Percentiles rank a stretch among this genome's conserved stretches.
Evolutionary conservation across 2,797 vertebrate species (phyloP).

Genomic region (Gouania willdenowi): DNA sequence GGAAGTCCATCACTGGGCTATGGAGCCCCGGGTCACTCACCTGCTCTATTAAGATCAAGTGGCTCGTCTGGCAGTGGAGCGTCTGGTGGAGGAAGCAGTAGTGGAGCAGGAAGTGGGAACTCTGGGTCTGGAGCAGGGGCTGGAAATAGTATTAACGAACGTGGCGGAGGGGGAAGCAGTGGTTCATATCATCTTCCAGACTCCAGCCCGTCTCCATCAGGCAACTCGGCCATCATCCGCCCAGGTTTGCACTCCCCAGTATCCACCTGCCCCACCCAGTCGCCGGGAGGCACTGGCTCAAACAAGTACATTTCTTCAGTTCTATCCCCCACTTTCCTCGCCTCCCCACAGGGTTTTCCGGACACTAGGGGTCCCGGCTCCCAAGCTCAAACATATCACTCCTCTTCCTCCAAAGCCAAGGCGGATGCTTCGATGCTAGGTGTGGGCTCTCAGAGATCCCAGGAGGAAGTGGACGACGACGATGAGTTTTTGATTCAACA

Average conservation of each 20-base stretch:
- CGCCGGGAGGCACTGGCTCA: constrained; percentile 71
- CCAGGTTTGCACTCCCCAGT: constrained; percentile 88
- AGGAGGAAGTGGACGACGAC: constrained; percentile 78
- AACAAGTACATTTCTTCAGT: constrained; percentile 90
- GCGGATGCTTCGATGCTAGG: constrained; percentile 79
- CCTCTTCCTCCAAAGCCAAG: constrained; percentile 74
- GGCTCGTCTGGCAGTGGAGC: constrained; percentile 77
- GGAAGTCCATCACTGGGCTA: constrained; percentile 90
- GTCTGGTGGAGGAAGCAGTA: constrained; percentile 71
- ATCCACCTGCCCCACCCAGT: constrained; percentile 77
- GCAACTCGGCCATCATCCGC: constrained; percentile 83
- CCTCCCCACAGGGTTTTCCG: constrained; percentile 81
- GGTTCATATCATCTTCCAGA: constrained; percentile 78
- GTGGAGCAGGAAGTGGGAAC: constrained; percentile 63
- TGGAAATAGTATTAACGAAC: constrained; percentile 65
- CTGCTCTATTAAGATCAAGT: constrained; percentile 82
- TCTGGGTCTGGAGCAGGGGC: constrained; percentile 68
- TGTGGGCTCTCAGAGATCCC: constrained; percentile 70
- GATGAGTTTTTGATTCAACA: constrained; percentile 93
- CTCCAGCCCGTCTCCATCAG: constrained; percentile 87
- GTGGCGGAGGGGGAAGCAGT: constrained; percentile 66
- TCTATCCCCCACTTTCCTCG: constrained; percentile 85
- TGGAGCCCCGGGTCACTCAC: constrained; percentile 87
- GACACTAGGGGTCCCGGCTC: constrained; percentile 73
- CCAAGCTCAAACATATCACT: constrained; percentile 74